Evolutionary conservation across 2,888 invertebrate species (phyloP).

Genomic region (Leucophenga maculata): DNA sequence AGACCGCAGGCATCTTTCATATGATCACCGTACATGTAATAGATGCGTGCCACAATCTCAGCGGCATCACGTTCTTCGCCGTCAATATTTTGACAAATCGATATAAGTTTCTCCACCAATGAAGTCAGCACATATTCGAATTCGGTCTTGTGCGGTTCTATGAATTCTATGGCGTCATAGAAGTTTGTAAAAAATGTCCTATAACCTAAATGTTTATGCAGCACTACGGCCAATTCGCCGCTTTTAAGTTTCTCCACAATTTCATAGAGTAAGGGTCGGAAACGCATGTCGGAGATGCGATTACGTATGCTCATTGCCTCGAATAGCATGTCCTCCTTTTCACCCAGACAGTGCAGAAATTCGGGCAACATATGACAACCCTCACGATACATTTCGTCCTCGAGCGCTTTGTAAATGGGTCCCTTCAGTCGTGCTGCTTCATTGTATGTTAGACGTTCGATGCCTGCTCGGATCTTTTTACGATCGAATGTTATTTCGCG

Average conservation of each 20-base stretch:
- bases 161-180: slow-evolving; percentile 52
- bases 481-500: slow-evolving; percentile 53
- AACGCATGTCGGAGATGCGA: slow-evolving; percentile 44
- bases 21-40: slow-evolving; percentile 50
- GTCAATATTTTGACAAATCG: slow-evolving; percentile 46
- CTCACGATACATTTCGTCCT: slow-evolving; percentile 57
- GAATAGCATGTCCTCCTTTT: slow-evolving; percentile 54
- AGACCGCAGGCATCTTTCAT: slow-evolving; percentile 41
- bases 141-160: slow-evolving; percentile 50
- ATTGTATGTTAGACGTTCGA: slow-evolving; percentile 43
- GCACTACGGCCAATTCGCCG: slow-evolving; percentile 55
- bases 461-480: slow-evolving; percentile 38
- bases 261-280: slow-evolving; percentile 49
- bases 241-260: slow-evolving; percentile 56
- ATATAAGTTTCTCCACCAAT: slow-evolving; percentile 56
- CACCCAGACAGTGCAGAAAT: slow-evolving; percentile 54
- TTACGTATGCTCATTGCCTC: slow-evolving; percentile 50
- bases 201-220: slow-evolving; percentile 43
- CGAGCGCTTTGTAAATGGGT: slow-evolving; percentile 55
- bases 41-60: slow-evolving; percentile 60
- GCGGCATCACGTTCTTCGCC: slow-evolving; percentile 45
- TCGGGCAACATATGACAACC: slow-evolving; percentile 58
- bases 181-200: slow-evolving; percentile 50
- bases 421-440: slow-evolving; percentile 54
- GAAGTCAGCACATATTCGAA: slow-evolving; percentile 56